Conservation (phyloP, 2,113 vertebrate genomes). For the Paraplagusia blochii region DNA sequence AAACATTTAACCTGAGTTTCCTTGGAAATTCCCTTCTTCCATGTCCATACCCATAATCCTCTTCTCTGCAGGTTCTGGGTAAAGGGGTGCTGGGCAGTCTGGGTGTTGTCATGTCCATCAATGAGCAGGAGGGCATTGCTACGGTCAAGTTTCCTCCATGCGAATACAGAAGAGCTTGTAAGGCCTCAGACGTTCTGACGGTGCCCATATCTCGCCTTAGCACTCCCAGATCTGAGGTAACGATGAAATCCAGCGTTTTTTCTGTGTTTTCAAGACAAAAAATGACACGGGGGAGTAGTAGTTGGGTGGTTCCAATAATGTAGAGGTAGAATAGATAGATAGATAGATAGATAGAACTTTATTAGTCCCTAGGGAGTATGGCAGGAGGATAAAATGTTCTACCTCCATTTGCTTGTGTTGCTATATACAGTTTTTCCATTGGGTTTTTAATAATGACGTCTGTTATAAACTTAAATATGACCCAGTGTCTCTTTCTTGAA, state of each 20-base stretch:
- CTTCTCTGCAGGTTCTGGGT: constrained; percentile 83
- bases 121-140: constrained; percentile 97
- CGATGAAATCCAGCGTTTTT: not conserved
- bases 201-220: constrained; percentile 95
- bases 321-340: no score
- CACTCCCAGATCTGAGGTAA: constrained; percentile 95
- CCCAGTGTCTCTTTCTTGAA: not conserved
- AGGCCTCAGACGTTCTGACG: constrained; percentile 91
- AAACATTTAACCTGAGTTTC: no score
- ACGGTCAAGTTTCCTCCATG: constrained; percentile 92
- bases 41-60: not conserved
- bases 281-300: no score
- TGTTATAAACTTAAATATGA: no score
- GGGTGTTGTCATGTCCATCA: constrained; percentile 94
- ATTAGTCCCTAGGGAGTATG: no score
- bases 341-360: no score
- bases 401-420: no score
- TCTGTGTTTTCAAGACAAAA: no score
- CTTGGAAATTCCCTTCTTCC: no score
- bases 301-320: no score
- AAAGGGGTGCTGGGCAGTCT: constrained; percentile 92
- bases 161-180: constrained; percentile 90
- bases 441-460: no score
- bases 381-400: not conserved
- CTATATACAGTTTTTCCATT: no score